Evolutionary conservation across 1,140 invertebrate genomes (phyloP).

Genomic region (Paracyclopina nana): DNA sequence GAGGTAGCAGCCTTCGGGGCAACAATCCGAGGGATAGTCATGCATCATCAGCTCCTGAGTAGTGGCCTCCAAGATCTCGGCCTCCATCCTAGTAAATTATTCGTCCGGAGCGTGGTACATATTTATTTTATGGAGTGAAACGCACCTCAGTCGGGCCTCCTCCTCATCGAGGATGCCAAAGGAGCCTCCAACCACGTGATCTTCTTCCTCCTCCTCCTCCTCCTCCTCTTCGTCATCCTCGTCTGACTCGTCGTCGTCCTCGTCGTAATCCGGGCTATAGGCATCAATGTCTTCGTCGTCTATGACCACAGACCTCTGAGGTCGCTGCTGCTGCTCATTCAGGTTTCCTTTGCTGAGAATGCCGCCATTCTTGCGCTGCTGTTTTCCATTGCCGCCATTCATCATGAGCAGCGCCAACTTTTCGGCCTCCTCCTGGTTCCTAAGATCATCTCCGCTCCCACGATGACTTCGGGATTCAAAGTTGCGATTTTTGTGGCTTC

Average conservation of each 20-base stretch:
- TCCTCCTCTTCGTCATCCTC: slow-evolving; percentile 18
- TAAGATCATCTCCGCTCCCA: slow-evolving; percentile 28
- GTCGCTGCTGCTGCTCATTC: no score
- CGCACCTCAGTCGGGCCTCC: no score
- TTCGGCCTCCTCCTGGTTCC: not conserved
- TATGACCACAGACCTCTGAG: not conserved
- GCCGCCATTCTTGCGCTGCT: no score
- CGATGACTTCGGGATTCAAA: slow-evolving; percentile 63
- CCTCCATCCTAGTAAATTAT: slow-evolving; percentile 5
- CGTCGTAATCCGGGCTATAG: slow-evolving; percentile 31
- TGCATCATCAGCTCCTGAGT: slow-evolving; percentile 15
- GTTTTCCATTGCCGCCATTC: no score
- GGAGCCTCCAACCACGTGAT: no score
- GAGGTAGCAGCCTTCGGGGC: slow-evolving; percentile 62
- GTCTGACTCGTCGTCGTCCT: slow-evolving; percentile 70
- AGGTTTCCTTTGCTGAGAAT: no score
- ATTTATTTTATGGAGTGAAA: no score
- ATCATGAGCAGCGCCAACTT: no score
- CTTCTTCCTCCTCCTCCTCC: slow-evolving; percentile 18
- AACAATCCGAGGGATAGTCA: slow-evolving; percentile 74
- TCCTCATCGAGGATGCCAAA: no score
- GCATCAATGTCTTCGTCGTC: not conserved
- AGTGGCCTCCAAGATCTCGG: slow-evolving; percentile 2
- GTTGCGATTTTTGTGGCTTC: slow-evolving; percentile 68
- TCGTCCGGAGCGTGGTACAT: no score